Evolutionary conservation across 2,797 vertebrate species (phyloP), one percentile per base, ranked within the genome.

Genomic region (Fistularia commersonii): DNA sequence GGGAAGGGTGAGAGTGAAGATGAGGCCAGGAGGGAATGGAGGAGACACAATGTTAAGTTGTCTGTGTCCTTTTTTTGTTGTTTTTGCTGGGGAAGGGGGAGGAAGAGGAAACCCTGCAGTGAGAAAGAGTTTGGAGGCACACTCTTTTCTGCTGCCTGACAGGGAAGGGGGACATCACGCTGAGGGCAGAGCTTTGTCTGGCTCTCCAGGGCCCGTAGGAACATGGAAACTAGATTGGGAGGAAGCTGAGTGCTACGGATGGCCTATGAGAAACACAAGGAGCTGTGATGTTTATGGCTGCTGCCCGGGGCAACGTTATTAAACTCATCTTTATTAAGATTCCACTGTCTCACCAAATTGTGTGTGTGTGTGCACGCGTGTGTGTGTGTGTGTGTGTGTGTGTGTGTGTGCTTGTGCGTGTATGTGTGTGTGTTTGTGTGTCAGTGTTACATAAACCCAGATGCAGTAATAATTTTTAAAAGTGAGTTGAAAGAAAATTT

Each of bases 111-210:
- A 39, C 31, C 69, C 72, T 43, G 52, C 50, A 43, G 75, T 51
- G 61, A 50, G 32, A 43, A 32, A 33, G 34, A 51, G 54, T 56
- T 53, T 58, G 35, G 46, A 51, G 49, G 52, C 45, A 32, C 45
- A 59, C 32, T 72, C 44, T 47, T 59, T 51, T 62, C 58, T 72
- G 15, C 42, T n/a, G 54, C 11, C 33, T 74, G 75, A 51, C 72
- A 76, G 49, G 61, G 56, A 42, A 65, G 72, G 47, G 59, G 52
- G 31, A n/a, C 11, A 41, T 73, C 78, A 72, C 6, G 72, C 81
- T 72, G 80, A 77, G 76, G 47, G 39, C 45, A 41, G 43, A 60
- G 56, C 61, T 82, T 81, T 77, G 72, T 85, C 43, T 54, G 48
- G 35, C 14, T 47, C 50, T 59, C 54, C 0, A 66, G 48, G 69